Evolutionary conservation across 2,113 vertebrate species (phyloP).

Genomic region (Scolopax mira): DNA sequence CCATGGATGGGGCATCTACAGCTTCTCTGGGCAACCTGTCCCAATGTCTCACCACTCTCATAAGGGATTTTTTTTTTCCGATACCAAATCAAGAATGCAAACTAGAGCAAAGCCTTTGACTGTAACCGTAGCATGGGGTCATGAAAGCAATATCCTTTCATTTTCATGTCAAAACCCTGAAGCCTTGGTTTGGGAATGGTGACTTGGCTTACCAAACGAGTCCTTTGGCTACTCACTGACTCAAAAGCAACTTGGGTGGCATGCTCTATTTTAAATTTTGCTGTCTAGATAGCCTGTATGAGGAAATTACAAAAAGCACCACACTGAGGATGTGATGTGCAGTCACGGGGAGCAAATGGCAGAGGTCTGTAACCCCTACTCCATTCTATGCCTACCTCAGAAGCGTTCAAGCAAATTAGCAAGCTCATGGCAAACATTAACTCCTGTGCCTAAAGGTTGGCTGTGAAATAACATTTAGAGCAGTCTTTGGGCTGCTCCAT

Average conservation of each 20-base stretch:
- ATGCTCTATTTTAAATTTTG: background rate
- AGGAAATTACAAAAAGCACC: rapidly evolving
- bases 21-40: background rate
- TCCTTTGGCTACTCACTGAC: background rate
- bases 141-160: background rate
- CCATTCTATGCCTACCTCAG: background rate
- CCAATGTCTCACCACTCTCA: background rate
- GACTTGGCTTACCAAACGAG: background rate
- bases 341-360: background rate
- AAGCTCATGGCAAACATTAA: background rate
- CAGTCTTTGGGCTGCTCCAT: background rate
- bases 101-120: background rate
- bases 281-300: background rate
- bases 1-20: background rate
- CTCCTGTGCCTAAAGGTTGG: background rate
- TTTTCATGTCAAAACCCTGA: background rate
- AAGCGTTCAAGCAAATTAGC: background rate
- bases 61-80: background rate
- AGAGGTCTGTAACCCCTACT: background rate
- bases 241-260: background rate
- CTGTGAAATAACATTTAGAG: background rate
- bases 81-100: background rate
- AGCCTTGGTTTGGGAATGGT: background rate
- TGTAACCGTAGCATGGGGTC: background rate
- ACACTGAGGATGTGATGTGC: background rate